Evolutionary conservation across 1,140 invertebrate genomes (phyloP).

Genomic region (Drosophila tristis): DNA sequence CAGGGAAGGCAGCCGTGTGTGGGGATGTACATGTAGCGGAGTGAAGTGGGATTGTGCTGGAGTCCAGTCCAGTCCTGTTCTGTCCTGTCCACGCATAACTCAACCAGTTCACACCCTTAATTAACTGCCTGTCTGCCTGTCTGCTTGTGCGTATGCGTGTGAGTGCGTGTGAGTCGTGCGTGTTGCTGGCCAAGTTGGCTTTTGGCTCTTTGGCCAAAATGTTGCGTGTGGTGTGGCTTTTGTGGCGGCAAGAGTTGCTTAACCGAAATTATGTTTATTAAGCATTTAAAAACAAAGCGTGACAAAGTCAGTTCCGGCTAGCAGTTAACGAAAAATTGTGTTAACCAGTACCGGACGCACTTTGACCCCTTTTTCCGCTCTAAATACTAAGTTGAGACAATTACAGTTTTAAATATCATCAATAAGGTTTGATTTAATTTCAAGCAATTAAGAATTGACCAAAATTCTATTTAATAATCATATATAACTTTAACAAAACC

Average conservation of each 20-base stretch:
- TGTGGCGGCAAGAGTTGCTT: conserved; percentile 49
- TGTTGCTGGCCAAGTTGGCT: conserved; percentile 45
- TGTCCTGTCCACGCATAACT: conserved; percentile 66
- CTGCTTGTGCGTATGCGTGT: conserved; percentile 56
- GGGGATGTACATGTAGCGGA: too few species aligned
- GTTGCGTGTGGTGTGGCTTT: conserved; percentile 52
- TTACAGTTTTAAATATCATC: too few species aligned
- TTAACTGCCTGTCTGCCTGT: conserved; percentile 61
- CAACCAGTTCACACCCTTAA: conserved; percentile 84
- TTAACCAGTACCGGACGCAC: too few species aligned
- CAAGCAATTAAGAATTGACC: too few species aligned
- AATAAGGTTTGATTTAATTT: too few species aligned
- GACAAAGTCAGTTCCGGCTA: conserved; percentile 1
- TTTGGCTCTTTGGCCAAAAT: conserved; percentile 41
- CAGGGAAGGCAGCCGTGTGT: background rate
- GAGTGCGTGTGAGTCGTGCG: background rate
- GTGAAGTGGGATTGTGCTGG: too few species aligned
- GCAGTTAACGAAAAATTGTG: too few species aligned
- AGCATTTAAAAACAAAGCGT: conserved; percentile 67
- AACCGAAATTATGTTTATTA: conserved; percentile 71
- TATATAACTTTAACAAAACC: background rate
- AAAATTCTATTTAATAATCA: too few species aligned
- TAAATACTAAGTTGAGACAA: too few species aligned
- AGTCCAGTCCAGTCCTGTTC: too few species aligned
- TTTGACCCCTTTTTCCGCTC: too few species aligned